Evolutionary conservation across 2,797 vertebrate species (phyloP).

Genomic region (Gobionotothen gibberifrons): DNA sequence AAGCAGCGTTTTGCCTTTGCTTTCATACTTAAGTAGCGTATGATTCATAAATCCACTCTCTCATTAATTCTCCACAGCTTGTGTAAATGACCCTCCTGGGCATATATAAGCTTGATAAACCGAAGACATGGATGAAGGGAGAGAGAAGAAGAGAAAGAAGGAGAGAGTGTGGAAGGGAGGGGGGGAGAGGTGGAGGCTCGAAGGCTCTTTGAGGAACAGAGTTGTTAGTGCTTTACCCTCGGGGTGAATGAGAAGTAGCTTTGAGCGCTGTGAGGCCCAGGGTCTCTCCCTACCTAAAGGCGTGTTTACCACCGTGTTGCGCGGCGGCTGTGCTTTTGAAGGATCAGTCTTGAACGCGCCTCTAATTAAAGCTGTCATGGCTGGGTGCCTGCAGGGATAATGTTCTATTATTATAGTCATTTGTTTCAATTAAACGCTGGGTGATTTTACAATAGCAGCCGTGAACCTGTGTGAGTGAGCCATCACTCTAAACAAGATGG

Average conservation of each 20-base stretch:
- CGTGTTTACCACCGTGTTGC: constrained; percentile 82
- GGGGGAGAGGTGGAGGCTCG: constrained; percentile 33
- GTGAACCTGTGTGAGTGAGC: constrained; percentile 96
- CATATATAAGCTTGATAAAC: constrained; percentile 73
- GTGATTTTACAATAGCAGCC: constrained; percentile 99
- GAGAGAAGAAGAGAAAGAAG: constrained; percentile 38
- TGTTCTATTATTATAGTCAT: constrained; percentile 99
- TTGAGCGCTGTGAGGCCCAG: constrained; percentile 70
- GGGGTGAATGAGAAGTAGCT: constrained; percentile 82
- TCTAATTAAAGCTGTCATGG: constrained; percentile 99
- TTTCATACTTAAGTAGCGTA: constrained; percentile 79
- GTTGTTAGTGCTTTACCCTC: constrained; percentile 84
- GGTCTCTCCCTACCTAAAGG: constrained; percentile 74
- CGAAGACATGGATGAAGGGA: constrained; percentile 73
- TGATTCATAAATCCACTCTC: constrained; percentile 84
- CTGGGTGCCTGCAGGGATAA: constrained; percentile 98
- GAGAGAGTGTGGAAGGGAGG: constrained; percentile 29
- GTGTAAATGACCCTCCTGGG: constrained; percentile 84
- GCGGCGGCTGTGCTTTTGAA: constrained; percentile 87
- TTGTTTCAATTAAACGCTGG: constrained; percentile 99
- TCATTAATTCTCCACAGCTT: constrained; percentile 78
- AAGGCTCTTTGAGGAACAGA: constrained; percentile 74
- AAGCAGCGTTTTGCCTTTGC: constrained; percentile 63
- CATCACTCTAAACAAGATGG: constrained; percentile 98
- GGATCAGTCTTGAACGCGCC: constrained; percentile 96